These are phyloP conservation scores for Panagrolaimus sp. DNA, from an alignment of 1,140 invertebrate genomes.

Conservation along the genomic window DNA sequence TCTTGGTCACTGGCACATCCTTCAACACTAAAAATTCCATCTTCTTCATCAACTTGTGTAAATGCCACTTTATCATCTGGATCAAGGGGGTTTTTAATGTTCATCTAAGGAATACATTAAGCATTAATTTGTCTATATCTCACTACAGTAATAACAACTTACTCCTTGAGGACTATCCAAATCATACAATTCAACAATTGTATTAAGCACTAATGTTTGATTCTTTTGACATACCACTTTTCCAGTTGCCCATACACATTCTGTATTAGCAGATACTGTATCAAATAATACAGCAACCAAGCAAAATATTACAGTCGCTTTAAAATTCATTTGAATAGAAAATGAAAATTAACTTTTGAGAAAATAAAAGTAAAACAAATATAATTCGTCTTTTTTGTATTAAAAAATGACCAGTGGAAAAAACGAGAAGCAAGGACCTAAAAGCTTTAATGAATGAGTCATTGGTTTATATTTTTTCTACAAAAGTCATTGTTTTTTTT, in stretches of 20 bases:
- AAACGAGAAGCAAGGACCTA: too few relatives aligned
- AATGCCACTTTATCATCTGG: slow-evolving; percentile 39
- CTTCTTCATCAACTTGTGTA: slow-evolving; percentile 20
- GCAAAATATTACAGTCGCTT: too few relatives aligned
- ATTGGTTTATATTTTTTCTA: too few relatives aligned
- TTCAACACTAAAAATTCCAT: slow-evolving; percentile 30
- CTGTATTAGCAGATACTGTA: slow-evolving; percentile 14
- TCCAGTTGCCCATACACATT: slow-evolving; percentile 40
- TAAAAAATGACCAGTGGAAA: too few relatives aligned
- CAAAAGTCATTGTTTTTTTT: too few relatives aligned
- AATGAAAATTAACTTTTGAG: too few relatives aligned
- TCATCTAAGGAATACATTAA: slow-evolving; percentile 22
- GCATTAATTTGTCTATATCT: background rate
- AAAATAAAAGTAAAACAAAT: too few relatives aligned
- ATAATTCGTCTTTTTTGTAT: too few relatives aligned
- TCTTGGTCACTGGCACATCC: slow-evolving; percentile 32
- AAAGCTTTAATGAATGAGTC: too few relatives aligned
- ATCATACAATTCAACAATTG: slow-evolving; percentile 36
- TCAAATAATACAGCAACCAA: background rate
- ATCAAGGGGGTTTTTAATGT: slow-evolving; percentile 33
- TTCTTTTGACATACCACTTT: slow-evolving; percentile 31
- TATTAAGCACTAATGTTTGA: slow-evolving; percentile 26
- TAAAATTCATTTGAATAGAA: too few relatives aligned
- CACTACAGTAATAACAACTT: slow-evolving; percentile 6
- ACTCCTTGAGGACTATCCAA: slow-evolving; percentile 35